Evolutionary conservation across 2,797 vertebrate species (phyloP).

Genomic region (Hirundo rustica): DNA sequence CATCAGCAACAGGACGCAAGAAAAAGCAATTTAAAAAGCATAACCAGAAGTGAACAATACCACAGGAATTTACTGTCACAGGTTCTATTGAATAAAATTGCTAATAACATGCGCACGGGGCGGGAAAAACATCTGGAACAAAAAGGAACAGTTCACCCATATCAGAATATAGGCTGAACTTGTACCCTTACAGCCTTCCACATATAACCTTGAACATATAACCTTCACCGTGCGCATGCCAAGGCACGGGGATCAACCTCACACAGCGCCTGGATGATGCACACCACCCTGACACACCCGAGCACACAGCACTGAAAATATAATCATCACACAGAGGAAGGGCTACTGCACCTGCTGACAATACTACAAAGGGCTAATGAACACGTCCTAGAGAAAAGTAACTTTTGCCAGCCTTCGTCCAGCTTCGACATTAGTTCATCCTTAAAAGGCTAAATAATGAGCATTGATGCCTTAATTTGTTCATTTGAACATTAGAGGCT

Average conservation of each 20-base stretch:
- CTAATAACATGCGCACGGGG: not conserved
- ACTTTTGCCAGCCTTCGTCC: conserved; percentile 21
- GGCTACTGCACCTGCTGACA: not conserved
- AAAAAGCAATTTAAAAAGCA: not conserved
- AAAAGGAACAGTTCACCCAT: conserved; percentile 13
- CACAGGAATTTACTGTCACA: not conserved
- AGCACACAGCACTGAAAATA: not conserved
- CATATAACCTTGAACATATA: not conserved
- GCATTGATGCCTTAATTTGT: conserved; percentile 64
- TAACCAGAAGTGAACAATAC: not conserved
- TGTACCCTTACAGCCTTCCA: not conserved
- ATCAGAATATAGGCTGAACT: not conserved
- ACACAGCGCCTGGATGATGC: not conserved
- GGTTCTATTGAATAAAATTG: not conserved
- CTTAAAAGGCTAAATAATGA: conserved; percentile 69
- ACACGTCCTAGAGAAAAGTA: not conserved
- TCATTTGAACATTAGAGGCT: conserved; percentile 48
- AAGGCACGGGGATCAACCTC: not conserved
- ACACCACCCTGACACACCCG: not conserved
- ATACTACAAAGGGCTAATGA: conserved; percentile 19
- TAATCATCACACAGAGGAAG: not conserved
- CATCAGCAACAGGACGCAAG: not conserved
- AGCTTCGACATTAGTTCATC: conserved; percentile 53
- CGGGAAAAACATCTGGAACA: not conserved
- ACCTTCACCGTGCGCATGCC: not conserved